Evolutionary conservation across 2,113 vertebrate species (phyloP), one percentile per base, ranked within the genome.

Genomic region (Poeciliopsis turrubarensis): DNA sequence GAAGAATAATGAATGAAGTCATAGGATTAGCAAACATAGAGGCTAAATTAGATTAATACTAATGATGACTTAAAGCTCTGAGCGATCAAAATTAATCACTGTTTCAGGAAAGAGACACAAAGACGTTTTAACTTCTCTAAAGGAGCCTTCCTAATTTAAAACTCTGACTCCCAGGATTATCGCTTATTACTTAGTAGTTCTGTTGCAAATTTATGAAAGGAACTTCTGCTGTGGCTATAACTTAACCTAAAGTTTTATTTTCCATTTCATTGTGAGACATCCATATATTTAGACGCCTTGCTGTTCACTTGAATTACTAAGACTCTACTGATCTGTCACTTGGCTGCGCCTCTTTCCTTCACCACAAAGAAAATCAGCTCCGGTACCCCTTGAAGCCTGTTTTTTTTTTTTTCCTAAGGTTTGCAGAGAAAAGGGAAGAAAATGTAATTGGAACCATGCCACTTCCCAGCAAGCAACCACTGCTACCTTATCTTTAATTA

Each of bases 401-500:
- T 81, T 83, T 86, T 34, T 37, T 37, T 37, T 37, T 37, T 34
- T 34, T 8, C 5, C 5, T 11, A 75, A 54, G 70, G 76, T 73
- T 64, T 77, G 86, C 67, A 32, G 63, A 73, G 47, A 44, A 34
- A 72, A 70, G 72, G 60, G 83, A 83, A 81, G 77, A 80, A 60
- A n/a, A 65, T 78, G 83, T 92, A 92, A 92, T 88, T 91, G 85
- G 83, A 90, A 81, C 80, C 87, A 78, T 89, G 84, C 84, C 72
- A 86, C 87, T 92, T 89, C 90, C 80, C 89, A 89, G 86, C 86
- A 84, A 84, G 88, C 32, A 70, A 47, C 68, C 57, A 51, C 60
- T 61, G 75, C 72, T 66, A 69, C 69, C 79, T 87, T 90, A 87
- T 86, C 92, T 93, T 92, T 93, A 94, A 94, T 93, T 92, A 93